Conservation (phyloP, 2,113 vertebrate species). For the Nothocercus nigrocapillus region DNA sequence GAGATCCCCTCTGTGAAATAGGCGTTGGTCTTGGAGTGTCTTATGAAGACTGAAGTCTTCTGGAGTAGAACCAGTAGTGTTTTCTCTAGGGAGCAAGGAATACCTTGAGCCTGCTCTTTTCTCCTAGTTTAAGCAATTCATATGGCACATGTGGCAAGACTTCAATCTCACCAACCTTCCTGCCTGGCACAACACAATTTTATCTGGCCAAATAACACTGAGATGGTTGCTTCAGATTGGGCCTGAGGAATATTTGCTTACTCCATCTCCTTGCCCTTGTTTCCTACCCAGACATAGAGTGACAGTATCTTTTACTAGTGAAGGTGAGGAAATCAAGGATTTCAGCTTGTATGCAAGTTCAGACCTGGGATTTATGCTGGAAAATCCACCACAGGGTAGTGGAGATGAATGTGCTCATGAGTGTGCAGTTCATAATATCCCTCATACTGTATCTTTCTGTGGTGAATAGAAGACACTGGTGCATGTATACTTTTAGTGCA, state of each 20-base stretch:
- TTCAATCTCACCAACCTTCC: neutral
- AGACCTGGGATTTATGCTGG: neutral
- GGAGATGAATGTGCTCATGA: neutral
- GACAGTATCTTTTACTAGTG: neutral
- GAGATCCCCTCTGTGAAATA: neutral
- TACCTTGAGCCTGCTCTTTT: neutral
- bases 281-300: neutral
- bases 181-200: neutral
- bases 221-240: neutral
- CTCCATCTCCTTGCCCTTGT: neutral
- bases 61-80: neutral
- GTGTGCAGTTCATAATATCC: neutral
- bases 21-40: neutral
- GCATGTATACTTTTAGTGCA: rapidly evolving
- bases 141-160: neutral
- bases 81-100: neutral
- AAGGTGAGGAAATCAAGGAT: neutral
- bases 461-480: neutral
- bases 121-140: neutral
- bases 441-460: neutral
- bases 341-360: neutral
- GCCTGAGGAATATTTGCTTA: neutral
- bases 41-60: neutral
- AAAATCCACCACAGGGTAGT: rapidly evolving
- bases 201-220: neutral